A percentile compares a stretch with the other conserved stretches of the same genome.
These are phyloP conservation scores for Idris sp. DNA, from an alignment of 1,140 invertebrate genomes.

Conservation along the genomic window DNA sequence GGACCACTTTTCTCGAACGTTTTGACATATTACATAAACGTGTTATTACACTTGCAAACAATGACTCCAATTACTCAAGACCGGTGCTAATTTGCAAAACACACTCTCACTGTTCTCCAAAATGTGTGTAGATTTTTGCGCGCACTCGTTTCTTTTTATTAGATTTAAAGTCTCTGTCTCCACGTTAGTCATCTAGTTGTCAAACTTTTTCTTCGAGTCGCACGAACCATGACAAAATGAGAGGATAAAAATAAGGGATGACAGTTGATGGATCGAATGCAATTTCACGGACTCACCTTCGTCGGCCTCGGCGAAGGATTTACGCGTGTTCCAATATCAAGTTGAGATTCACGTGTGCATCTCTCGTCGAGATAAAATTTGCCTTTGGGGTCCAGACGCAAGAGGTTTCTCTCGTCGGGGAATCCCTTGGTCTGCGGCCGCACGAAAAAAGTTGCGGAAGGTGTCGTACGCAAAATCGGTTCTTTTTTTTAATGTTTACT, in stretches of 20 bases:
- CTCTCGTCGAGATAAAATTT: slow-evolving; percentile 44
- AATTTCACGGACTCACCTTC: slow-evolving; percentile 56
- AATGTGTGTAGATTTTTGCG: no score
- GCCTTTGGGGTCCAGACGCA: no score
- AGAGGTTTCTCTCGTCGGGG: no score
- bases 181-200: slow-evolving; percentile 9
- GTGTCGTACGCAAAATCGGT: no score
- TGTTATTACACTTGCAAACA: no score
- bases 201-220: neutral
- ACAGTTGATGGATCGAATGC: no score
- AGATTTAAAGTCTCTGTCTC: neutral
- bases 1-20: no score
- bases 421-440: slow-evolving; percentile 33
- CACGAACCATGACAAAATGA: neutral
- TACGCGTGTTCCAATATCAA: slow-evolving; percentile 33
- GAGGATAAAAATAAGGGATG: no score
- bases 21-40: no score
- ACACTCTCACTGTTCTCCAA: slow-evolving; percentile 23
- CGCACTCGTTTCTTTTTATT: slow-evolving; percentile 10
- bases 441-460: no score
- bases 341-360: slow-evolving; percentile 43
- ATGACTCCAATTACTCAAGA: slow-evolving; percentile 33
- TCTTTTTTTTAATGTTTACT: slow-evolving; percentile 17
- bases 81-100: slow-evolving; percentile 19
- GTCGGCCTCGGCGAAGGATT: slow-evolving; percentile 43